Base-by-base conservation (phyloP, 1,140 invertebrate genomes). In the Ceratitis capitata region DNA sequence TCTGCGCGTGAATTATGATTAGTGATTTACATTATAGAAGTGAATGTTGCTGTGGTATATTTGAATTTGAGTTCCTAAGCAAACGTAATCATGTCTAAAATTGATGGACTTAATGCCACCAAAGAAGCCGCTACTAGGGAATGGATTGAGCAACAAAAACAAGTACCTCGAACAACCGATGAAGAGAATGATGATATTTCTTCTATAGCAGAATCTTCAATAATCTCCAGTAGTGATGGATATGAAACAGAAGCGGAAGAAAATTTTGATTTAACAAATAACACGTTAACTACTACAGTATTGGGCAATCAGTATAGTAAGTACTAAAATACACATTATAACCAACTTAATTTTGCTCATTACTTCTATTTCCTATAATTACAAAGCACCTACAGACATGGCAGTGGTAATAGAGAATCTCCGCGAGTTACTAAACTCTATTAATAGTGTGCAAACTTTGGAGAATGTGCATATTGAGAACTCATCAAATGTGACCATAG, bases 401-500 rank as follows among this genome's bases (percentile, higher is more conserved):
- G 82, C 86, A 10, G 82, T 86, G 32, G 88, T 90, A 14, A 86
- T 85, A 51, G 88, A 90, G 6, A 87, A 88, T 2, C 39, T 90
- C 3, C 85, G 87, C n/a, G 88, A 90, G 51, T 86, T 90, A 1
- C 58, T 90, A 49, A 91, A 91, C 61, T 89, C 88, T 9, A 89
- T 90, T 29, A 90, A 90, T 85, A 90, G 88, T 29, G 88, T 91
- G 23, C 90, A 91, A 64, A 91, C 90, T 0, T 86, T 91, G 86
- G 91, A 89, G 47, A 92, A 92, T 86, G 89, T 92, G 0, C 89
- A 89, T 74, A 92, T 92, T 29, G 89, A 89, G 61, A 92, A 92
- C 16, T 92, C 92, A 0, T 89, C 87, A 9, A 90, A 90, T 83
- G 92, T 93, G 0, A 92, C 92, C 85, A 89, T 93, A 19, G 92